Conservation (phyloP, 2,797 vertebrate genomes). For the Pristis pectinata region DNA sequence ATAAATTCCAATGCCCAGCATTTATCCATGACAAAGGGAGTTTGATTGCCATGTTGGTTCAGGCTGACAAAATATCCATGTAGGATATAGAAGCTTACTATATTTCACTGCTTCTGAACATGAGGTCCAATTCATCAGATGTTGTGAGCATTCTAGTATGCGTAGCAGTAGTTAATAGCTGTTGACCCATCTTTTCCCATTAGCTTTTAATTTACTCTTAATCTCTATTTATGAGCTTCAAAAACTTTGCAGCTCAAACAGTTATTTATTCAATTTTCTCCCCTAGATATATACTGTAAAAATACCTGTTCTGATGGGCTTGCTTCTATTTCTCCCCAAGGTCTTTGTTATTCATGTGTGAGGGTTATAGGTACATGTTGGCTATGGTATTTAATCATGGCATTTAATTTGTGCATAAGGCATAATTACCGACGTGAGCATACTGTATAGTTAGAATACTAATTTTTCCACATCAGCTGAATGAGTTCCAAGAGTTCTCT, state of each 20-base stretch:
- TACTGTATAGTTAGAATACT: not conserved
- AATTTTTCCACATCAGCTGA: not conserved
- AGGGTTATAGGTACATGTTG: not conserved
- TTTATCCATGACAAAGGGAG: not conserved
- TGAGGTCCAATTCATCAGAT: not conserved
- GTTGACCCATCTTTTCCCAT: not conserved
- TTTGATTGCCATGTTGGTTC: not conserved
- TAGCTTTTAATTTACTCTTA: not conserved
- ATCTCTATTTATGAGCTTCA: not conserved
- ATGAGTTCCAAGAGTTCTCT: not conserved
- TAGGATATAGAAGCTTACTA: not conserved
- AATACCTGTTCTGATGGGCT: not conserved
- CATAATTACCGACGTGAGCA: not conserved
- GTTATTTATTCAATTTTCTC: not conserved
- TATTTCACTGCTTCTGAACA: not conserved
- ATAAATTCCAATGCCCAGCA: not conserved
- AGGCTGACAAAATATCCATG: not conserved
- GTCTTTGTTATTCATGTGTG: not conserved
- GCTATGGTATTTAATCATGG: not conserved
- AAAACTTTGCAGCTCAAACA: not conserved
- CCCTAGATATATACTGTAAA: not conserved
- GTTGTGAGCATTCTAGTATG: not conserved
- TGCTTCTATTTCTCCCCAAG: not conserved
- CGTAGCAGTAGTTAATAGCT: not conserved
- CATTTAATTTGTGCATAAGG: not conserved